Evolutionary conservation across 2,888 invertebrate genomes (phyloP).

Genomic region (Fragum sueziense): DNA sequence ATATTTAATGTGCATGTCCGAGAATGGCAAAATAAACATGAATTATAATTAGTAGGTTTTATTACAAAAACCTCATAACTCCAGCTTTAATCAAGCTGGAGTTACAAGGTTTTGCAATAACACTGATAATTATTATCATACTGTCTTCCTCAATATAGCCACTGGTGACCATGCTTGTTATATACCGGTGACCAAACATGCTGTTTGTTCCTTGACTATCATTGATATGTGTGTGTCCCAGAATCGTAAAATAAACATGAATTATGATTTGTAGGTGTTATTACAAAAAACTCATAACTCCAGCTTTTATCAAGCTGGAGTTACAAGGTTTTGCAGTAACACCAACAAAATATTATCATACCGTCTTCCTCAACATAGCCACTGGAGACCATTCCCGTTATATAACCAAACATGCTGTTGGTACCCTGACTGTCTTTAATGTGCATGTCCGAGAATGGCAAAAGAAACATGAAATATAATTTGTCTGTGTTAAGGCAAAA

Average conservation of each 20-base stretch:
- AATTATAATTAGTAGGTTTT: no score
- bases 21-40: constrained; percentile 55
- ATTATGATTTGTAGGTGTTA: no score
- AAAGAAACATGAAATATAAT: no score
- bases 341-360: neutral
- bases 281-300: no score
- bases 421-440: constrained; percentile 56
- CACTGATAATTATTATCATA: neutral
- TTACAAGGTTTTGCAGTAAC: no score
- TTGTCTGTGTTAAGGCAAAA: no score
- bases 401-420: constrained; percentile 50
- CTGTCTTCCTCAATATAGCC: constrained; percentile 27
- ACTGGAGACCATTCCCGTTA: constrained; percentile 39
- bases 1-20: constrained; percentile 52
- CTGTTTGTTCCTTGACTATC: constrained; percentile 58
- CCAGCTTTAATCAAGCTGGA: no score
- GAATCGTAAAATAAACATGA: constrained; percentile 49
- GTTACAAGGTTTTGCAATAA: no score
- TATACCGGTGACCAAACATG: constrained; percentile 37
- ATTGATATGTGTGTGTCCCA: constrained; percentile 48
- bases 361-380: constrained; percentile 28
- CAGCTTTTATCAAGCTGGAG: no score
- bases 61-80: no score
- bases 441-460: constrained; percentile 55
- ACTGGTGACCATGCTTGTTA: constrained; percentile 39